Evolutionary conservation across 2,888 invertebrate species (phyloP), one percentile per base, ranked within the genome.

Genomic region (Pristionchus exspectatus): DNA sequence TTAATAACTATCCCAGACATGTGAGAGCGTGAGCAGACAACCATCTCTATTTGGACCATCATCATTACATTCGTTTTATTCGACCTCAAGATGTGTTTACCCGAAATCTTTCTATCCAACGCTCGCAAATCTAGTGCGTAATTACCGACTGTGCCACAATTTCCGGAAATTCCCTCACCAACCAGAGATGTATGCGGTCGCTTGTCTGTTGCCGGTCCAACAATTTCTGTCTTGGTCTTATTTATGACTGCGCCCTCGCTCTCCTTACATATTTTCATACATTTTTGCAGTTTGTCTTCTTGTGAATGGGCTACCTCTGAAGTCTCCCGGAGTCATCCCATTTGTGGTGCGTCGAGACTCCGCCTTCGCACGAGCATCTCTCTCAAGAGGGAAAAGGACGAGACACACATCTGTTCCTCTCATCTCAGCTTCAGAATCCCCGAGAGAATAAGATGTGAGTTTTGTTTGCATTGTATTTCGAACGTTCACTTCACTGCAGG

Each of bases 71-170:
- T n/a, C 56, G 56, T 56, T 56, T 63, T 24, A 63, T 27, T 14
- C 69, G 69, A 72, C 69, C 69, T 72, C 74, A 74, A 38, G 16
- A 18, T 33, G 38, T 74, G 74, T 74, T 74, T 74, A 38, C 74
- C 30, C 74, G 2, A 33, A 74, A 30, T 38, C 74, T 7, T 38
- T 38, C 24, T 21, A 74, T 74, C 24, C 38, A 38, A 21, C 27
- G 69, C 21, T 33, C 38, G 74, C 74, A 38, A 74, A 74, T 74
- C 74, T 21, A 69, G 38, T 38, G 33, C 33, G 38, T 74, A 74
- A 74, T 74, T 74, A 38, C 74, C 38, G 30, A 24, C 74, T 69
- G 69, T 69, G 69, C 30, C 69, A 21, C 38, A 38, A 38, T 74
- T 74, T 74, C 74, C 74, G 38, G 74, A 38, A 69, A 69, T 27